Base-by-base conservation (phyloP, 2,797 vertebrate genomes). In the Gallinago stenura region DNA sequence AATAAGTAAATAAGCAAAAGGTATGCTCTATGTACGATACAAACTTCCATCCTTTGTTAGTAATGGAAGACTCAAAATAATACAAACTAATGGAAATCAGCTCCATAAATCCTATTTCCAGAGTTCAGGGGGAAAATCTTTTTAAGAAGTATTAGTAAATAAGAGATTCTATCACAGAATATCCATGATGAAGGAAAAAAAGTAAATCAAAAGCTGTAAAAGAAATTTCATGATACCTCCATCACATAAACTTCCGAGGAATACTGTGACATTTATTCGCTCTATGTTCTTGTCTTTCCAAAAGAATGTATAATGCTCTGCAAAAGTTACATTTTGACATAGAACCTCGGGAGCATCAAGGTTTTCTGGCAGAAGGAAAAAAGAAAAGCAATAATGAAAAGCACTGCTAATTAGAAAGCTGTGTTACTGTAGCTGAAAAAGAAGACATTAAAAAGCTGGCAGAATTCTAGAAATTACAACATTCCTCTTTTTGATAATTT, bases 261-360 rank as follows among this genome's bases (percentile, higher is more conserved):
- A 96, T 31, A 98, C 96, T 18, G 86, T 98, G 76, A 99, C 95
- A 43, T 95, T 98, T 65, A 99, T 81, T 62, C 65, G 97, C 33
- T 97, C 98, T 94, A 99, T 97, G 26, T 96, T 96, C 45, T 98
- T 98, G 61, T 96, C 98, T 95, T 98, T 97, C 98, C 99, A 99
- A 71, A 97, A 93, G 86, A 99, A 98, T 13, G 91, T 96, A 83
- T 99, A 99, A 97, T 98, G 97, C 93, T 99, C 98, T 10, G 98
- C 98, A 90, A 99, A 92, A 17, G 97, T 99, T 82, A 99, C 97
- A 12, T 98, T 98, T 83, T 97, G 97, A 98, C 98, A 99, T 5
- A 62, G 46, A 25, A 77, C 7, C 28, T 83, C 82, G 7, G 65
- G 14, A 66, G 75, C 13, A 92, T 11, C 46, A 76, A 84, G 45